phyloP scores from a whole-genome alignment of 2,888 invertebrate species.

The Metacarcinus magister region DNA sequence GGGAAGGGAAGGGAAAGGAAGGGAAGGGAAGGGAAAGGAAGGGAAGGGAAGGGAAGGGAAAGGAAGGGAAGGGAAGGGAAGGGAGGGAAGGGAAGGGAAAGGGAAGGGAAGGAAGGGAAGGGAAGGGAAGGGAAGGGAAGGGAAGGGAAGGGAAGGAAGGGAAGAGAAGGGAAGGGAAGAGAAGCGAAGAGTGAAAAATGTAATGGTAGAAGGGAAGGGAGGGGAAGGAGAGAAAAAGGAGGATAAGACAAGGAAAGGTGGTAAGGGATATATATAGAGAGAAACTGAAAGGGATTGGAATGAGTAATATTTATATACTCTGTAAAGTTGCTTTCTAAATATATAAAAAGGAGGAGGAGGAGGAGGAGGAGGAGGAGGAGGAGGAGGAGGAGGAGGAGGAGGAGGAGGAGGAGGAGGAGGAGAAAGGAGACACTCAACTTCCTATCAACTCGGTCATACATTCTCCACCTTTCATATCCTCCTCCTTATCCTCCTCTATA shows the following conservation, averaged over 20 bases:
- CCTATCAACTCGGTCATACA: no score
- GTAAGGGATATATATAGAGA: background rate
- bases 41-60: background rate
- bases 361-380: background rate
- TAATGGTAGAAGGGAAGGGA: no score
- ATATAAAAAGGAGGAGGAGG: background rate
- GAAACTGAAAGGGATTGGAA: background rate
- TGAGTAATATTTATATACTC: no score
- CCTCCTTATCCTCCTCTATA: no score
- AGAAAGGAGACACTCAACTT: no score
- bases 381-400: slow-evolving; percentile 1
- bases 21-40: background rate
- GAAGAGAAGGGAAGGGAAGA: background rate
- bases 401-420: background rate
- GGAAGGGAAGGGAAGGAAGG: background rate
- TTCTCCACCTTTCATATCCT: no score
- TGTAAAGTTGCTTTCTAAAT: no score
- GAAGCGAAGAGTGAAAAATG: background rate
- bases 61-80: background rate
- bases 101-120: background rate
- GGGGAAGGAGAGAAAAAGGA: background rate
- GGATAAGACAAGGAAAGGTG: background rate
- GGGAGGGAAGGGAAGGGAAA: background rate
- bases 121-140: background rate
- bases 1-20: no score